A percentile compares a stretch with the other conserved stretches of the same genome.
Conservation (phyloP, 2,113 vertebrate species). For the Ictalurus punctatus region DNA sequence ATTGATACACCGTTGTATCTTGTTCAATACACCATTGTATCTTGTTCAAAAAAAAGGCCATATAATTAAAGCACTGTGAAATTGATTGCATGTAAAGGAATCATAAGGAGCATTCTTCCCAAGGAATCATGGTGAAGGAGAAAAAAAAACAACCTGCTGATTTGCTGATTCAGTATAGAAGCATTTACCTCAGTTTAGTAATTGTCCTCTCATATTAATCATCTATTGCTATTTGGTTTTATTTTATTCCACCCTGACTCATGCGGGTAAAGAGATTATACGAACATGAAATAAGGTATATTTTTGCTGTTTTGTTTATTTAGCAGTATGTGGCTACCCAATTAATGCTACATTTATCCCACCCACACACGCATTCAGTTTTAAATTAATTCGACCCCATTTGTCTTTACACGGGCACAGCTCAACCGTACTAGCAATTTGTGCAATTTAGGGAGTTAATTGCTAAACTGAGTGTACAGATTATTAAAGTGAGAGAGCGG, state of each 20-base stretch:
- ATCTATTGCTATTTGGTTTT: not conserved
- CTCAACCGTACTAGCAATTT: not conserved
- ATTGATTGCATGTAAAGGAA: conserved; percentile 17
- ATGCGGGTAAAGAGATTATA: conserved; percentile 15
- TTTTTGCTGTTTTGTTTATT: not conserved
- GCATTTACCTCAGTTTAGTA: not conserved
- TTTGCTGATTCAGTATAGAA: not conserved
- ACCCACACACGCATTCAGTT: not conserved
- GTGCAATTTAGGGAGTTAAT: not conserved
- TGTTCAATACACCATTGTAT: conserved; percentile 1
- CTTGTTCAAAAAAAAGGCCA: conserved; percentile 4
- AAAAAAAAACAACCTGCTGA: not conserved
- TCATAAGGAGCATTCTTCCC: not conserved
- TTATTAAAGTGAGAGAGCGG: not conserved
- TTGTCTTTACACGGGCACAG: not conserved
- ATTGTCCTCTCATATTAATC: not conserved
- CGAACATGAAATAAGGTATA: not conserved
- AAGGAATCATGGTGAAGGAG: not conserved
- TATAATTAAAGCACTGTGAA: conserved; percentile 34
- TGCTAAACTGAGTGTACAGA: not conserved
- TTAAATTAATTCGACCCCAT: not conserved
- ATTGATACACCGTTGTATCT: not conserved
- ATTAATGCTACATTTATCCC: not conserved
- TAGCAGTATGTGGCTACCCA: conserved; percentile 2
- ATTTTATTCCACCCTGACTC: not conserved